These are phyloP conservation scores for Tiliqua scincoides DNA, from an alignment of 2,113 vertebrate genomes.

Conservation along the genomic window DNA sequence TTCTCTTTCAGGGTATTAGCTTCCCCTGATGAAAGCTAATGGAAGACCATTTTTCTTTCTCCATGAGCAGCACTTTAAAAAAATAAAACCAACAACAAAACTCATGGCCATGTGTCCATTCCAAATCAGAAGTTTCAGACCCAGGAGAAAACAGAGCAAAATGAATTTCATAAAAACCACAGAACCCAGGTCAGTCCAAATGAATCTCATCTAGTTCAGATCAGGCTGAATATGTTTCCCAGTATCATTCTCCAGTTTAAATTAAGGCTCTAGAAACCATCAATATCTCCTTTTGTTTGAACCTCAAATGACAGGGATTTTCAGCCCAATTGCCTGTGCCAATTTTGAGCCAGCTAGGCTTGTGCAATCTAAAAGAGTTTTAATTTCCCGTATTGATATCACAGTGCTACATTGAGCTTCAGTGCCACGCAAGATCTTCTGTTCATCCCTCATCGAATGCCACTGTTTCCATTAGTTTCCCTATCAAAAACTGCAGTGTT, in stretches of 20 bases:
- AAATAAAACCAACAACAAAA: too few relatives aligned
- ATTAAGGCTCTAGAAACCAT: constrained; percentile 25
- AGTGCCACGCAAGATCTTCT: not conserved
- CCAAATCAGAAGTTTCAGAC: constrained; percentile 16
- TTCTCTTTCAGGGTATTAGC: not conserved
- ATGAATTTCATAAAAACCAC: constrained; percentile 22
- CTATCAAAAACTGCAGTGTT: not conserved
- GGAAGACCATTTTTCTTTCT: constrained; percentile 25
- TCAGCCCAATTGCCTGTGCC: not conserved
- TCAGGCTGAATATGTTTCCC: constrained; percentile 9
- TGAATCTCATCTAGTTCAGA: not conserved
- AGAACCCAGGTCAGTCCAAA: constrained; percentile 25
- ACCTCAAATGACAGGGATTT: not conserved
- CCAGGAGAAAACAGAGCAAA: constrained; percentile 24
- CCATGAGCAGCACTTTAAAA: not conserved
- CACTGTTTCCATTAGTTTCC: not conserved
- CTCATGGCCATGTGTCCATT: not conserved
- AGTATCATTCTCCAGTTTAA: constrained; percentile 7
- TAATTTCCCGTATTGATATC: not conserved
- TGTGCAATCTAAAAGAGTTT: not conserved
- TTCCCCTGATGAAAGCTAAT: constrained; percentile 26
- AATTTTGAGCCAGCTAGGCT: constrained; percentile 2
- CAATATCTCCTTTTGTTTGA: constrained; percentile 15
- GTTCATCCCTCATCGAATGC: fast-evolving
- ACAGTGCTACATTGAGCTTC: not conserved